Evolutionary conservation across 2,797 vertebrate species (phyloP).

Genomic region (Sternarchorhynchus goeldii): DNA sequence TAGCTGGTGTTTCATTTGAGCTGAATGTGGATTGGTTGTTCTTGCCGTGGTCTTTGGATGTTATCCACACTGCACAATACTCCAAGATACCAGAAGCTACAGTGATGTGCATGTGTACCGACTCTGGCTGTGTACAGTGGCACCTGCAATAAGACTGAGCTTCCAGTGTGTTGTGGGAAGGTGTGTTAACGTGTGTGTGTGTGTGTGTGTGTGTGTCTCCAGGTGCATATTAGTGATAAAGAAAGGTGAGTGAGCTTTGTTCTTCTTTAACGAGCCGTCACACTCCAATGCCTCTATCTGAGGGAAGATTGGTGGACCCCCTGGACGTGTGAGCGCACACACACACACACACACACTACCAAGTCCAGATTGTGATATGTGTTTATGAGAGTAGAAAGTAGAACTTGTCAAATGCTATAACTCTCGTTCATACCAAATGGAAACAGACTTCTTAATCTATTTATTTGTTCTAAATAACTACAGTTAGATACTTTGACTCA

Average conservation of each 20-base stretch:
- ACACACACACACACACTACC: conserved; percentile 27
- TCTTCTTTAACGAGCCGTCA: conserved; percentile 61
- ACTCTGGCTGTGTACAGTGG: conserved; percentile 53
- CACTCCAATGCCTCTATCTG: conserved; percentile 56
- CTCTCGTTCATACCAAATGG: not conserved
- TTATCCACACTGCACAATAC: too few species aligned
- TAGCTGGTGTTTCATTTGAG: conserved; percentile 29
- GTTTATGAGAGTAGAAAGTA: conserved; percentile 5
- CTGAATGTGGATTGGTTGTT: conserved; percentile 38
- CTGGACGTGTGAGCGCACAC: conserved; percentile 34
- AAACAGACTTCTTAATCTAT: not conserved
- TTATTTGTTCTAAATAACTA: not conserved
- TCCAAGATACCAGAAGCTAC: too few species aligned
- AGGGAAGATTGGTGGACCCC: conserved; percentile 59
- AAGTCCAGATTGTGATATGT: conserved; percentile 21
- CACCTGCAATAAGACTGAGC: conserved; percentile 38
- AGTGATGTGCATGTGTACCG: conserved; percentile 40
- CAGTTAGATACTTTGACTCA: too few species aligned
- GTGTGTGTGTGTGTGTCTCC: conserved; percentile 48
- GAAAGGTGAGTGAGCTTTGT: conserved; percentile 59
- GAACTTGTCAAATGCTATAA: not conserved
- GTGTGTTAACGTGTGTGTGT: conserved; percentile 48
- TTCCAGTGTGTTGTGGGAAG: conserved; percentile 42
- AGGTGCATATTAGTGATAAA: conserved; percentile 65
- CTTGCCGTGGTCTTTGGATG: conserved; percentile 1